These are phyloP conservation scores for Dicrurus megarhynchus DNA, from an alignment of 2,113 vertebrate genomes.

Conservation along the genomic window DNA sequence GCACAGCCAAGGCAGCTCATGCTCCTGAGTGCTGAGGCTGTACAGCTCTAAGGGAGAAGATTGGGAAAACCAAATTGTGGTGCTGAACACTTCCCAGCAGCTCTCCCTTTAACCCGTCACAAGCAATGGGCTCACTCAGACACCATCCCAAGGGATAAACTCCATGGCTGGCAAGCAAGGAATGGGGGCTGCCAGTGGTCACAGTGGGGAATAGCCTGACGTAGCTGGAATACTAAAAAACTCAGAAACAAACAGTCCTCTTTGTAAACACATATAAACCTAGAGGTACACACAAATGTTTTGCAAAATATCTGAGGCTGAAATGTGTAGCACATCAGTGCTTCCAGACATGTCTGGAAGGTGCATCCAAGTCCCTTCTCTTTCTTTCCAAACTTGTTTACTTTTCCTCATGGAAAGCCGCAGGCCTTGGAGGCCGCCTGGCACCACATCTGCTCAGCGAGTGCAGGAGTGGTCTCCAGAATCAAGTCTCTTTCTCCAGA, in stretches of 20 bases:
- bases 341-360: background rate
- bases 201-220: rapidly evolving
- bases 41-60: background rate
- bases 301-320: background rate
- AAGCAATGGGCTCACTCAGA: background rate
- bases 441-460: background rate
- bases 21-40: background rate
- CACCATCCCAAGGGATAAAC: background rate
- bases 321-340: background rate
- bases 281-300: background rate
- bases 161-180: background rate
- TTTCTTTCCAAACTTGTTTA: background rate
- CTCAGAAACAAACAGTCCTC: background rate
- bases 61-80: rapidly evolving
- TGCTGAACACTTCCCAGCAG: background rate
- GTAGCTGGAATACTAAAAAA: background rate
- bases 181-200: background rate
- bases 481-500: background rate
- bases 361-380: background rate
- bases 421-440: background rate
- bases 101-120: background rate
- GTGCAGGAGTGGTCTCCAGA: background rate
- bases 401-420: background rate
- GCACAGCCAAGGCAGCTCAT: rapidly evolving
- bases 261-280: background rate